These are phyloP conservation scores for Operophtera brumata DNA, from an alignment of 2,888 invertebrate species.

Conservation along the genomic window DNA sequence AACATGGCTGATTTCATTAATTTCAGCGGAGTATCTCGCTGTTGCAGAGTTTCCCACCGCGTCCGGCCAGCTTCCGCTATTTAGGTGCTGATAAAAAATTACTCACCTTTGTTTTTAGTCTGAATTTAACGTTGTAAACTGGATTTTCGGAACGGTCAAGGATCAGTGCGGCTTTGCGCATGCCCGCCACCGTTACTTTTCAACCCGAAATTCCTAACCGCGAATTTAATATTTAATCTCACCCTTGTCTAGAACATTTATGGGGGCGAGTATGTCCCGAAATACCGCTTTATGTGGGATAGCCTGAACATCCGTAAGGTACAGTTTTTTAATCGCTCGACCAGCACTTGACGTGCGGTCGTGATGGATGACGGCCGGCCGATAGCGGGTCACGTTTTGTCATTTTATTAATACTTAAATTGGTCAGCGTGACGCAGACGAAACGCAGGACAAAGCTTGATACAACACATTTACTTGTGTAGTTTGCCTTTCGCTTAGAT, in stretches of 20 bases:
- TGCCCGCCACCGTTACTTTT: constrained; percentile 66
- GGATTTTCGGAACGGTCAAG: constrained; percentile 57
- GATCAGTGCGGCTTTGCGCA: constrained; percentile 58
- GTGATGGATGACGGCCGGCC: constrained; percentile 74
- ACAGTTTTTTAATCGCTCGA: constrained; percentile 74
- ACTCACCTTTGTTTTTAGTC: constrained; percentile 64
- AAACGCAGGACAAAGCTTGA: constrained; percentile 58
- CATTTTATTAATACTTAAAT: constrained; percentile 81
- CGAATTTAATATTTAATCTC: constrained; percentile 79
- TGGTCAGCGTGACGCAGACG: constrained; percentile 70
- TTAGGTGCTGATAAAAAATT: constrained; percentile 62
- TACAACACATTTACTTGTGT: constrained; percentile 42
- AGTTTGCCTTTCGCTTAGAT: background rate
- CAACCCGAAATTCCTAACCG: constrained; percentile 76
- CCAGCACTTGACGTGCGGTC: constrained; percentile 71
- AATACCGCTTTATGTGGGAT: constrained; percentile 59
- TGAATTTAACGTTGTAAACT: constrained; percentile 63
- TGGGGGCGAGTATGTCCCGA: constrained; percentile 61
- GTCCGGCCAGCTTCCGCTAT: constrained; percentile 44
- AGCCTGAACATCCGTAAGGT: constrained; percentile 59
- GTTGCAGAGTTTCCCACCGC: constrained; percentile 33
- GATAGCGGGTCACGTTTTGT: constrained; percentile 73
- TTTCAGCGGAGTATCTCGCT: constrained; percentile 40
- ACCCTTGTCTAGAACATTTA: constrained; percentile 80
- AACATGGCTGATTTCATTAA: constrained; percentile 43